These are phyloP conservation scores for Ascidia mentula DNA, from an alignment of 23 tunicate species.

Conservation along the genomic window DNA sequence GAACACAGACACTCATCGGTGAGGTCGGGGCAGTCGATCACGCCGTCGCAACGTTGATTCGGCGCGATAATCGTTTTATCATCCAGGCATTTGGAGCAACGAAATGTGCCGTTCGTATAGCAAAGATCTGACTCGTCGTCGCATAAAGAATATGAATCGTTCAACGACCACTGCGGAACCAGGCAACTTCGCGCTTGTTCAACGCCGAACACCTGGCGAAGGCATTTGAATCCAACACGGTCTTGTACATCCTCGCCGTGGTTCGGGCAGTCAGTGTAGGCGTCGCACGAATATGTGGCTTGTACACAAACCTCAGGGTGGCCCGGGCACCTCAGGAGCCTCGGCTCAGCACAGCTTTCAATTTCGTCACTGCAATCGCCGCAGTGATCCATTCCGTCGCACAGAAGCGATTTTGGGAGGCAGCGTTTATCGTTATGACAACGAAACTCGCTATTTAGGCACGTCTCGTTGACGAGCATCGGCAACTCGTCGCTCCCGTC, in stretches of 20 bases:
- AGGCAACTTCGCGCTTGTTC: background rate
- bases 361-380: no score
- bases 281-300: conserved; percentile 29
- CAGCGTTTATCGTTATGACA: conserved; percentile 29
- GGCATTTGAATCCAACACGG: conserved; percentile 37
- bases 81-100: conserved; percentile 20
- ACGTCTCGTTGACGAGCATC: conserved; percentile 2
- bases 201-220: background rate
- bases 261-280: conserved; percentile 9
- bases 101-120: conserved; percentile 20
- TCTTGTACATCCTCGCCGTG: background rate
- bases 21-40: conserved; percentile 1
- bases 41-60: conserved; percentile 39
- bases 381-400: no score
- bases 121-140: conserved; percentile 36
- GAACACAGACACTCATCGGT: conserved; percentile 44
- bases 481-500: conserved; percentile 10
- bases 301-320: conserved; percentile 4
- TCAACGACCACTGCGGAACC: conserved; percentile 45
- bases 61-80: conserved; percentile 16
- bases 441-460: conserved; percentile 24
- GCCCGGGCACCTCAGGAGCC: conserved; percentile 41
- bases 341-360: conserved; percentile 27
- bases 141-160: conserved; percentile 9
- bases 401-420: conserved; percentile 29